Evolutionary conservation across 2,113 vertebrate genomes (phyloP), one percentile per base, ranked within the genome.

Genomic region (Dipodomys stephensi): DNA sequence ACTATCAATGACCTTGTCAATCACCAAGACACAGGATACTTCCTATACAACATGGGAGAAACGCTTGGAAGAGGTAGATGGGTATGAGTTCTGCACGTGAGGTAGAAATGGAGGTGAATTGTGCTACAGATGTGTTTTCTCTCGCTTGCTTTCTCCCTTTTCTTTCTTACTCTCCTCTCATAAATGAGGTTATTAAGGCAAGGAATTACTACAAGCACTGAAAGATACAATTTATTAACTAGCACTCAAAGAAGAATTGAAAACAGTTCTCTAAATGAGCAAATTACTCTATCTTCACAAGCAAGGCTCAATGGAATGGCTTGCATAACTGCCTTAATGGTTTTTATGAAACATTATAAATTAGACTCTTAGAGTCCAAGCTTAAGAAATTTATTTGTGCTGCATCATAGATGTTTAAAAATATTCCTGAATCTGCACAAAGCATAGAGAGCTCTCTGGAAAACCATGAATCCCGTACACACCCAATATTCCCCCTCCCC

Each of bases 371-470:
- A 76, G 0, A 68, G 69, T 74, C 81, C 73, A 88, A 79, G 67
- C 44, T 73, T 88, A 76, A 88, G 77, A 90, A 83, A 91, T 74
- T 79, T 83, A 83, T 62, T 88, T 62, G 64, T 23, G 88, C 57
- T 95, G 91, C 32, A 90, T 96, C 86, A 95, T 30, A 85, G 90
- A 95, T 85, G 78, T 71, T 91, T 85, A 76, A 88, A 94, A 95
- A 80, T 94, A 90, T 62, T 80, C 32, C 82, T 81, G 11, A 87
- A 83, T 94, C 76, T 39, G 81, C 89, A 96, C 78, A 91, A 95
- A 96, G 89, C 91, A 77, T 81, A 88, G 93, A 86, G 83, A 91
- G 88, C 94, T 94, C 87, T 76, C 91, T 78, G 83, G 94, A 86
- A 95, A 92, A 94, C 82, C 72, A 88, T 28, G 79, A 79, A 86